phyloP scores from a whole-genome alignment of 2,888 invertebrate genomes.

The Endotricha flammealis region DNA sequence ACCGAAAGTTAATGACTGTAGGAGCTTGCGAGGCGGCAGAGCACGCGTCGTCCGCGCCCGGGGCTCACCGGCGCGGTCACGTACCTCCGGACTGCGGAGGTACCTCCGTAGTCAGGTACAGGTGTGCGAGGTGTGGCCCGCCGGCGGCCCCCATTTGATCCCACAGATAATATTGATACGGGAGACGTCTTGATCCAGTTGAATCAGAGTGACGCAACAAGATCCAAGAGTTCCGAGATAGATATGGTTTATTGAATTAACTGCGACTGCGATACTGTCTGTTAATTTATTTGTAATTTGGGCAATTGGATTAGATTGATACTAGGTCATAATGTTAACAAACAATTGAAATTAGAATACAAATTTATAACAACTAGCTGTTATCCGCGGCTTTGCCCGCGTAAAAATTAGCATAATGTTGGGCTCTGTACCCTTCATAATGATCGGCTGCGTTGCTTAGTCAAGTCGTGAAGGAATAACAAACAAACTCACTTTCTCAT shows the following conservation, averaged over 20 bases:
- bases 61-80: constrained; percentile 29
- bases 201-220: constrained; percentile 42
- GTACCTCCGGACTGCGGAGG: constrained; percentile 26
- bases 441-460: no score
- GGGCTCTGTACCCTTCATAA: no score
- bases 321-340: no score
- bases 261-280: constrained; percentile 28
- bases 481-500: no score
- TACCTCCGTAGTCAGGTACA: constrained; percentile 25
- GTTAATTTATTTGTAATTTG: constrained; percentile 20
- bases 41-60: constrained; percentile 38
- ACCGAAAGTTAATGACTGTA: constrained; percentile 69
- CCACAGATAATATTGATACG: constrained; percentile 33
- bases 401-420: no score
- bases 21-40: constrained; percentile 34
- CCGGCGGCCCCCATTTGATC: constrained; percentile 30
- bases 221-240: constrained; percentile 21
- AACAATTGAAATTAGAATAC: no score
- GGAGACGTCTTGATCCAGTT: constrained; percentile 52
- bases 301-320: no score
- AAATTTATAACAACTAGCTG: no score
- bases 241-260: constrained; percentile 52
- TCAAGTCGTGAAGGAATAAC: no score
- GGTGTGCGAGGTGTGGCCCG: constrained; percentile 37
- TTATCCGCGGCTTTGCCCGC: no score